Evolutionary conservation across 2,888 invertebrate genomes (phyloP).

Genomic region (Acrobasis consociella): DNA sequence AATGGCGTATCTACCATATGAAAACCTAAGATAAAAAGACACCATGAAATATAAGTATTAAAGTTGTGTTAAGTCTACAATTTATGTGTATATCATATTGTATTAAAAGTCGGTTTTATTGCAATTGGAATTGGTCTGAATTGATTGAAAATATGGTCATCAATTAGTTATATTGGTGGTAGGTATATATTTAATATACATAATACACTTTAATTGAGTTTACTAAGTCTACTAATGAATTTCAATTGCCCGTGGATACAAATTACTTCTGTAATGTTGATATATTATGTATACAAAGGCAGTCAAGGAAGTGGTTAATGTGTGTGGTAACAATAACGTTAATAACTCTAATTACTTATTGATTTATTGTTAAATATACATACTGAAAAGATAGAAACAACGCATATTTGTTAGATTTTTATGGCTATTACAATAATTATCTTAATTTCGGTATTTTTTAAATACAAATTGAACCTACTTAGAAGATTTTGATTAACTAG

Average conservation of each 20-base stretch:
- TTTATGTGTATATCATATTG: background rate
- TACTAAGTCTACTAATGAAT: background rate
- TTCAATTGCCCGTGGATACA: constrained; percentile 8
- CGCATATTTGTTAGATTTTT: no score
- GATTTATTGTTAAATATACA: constrained; percentile 1
- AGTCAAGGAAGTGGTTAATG: constrained; percentile 3
- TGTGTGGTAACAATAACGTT: background rate
- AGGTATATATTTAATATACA: background rate
- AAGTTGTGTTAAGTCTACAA: no score
- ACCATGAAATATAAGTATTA: background rate
- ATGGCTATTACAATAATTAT: no score
- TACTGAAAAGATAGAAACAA: background rate
- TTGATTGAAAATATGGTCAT: background rate
- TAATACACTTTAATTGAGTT: background rate
- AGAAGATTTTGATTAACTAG: no score
- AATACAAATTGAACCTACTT: no score
- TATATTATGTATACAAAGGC: background rate
- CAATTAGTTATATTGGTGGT: background rate
- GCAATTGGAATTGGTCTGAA: background rate
- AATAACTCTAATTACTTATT: constrained; percentile 4
- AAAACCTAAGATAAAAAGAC: no score
- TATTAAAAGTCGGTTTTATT: background rate
- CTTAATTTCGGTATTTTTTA: no score
- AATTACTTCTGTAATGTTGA: constrained; percentile 3
- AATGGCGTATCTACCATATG: background rate